Evolutionary conservation across 1,140 invertebrate genomes (phyloP), one percentile per base, ranked within the genome.

Genomic region (Scaptomyza graminum): DNA sequence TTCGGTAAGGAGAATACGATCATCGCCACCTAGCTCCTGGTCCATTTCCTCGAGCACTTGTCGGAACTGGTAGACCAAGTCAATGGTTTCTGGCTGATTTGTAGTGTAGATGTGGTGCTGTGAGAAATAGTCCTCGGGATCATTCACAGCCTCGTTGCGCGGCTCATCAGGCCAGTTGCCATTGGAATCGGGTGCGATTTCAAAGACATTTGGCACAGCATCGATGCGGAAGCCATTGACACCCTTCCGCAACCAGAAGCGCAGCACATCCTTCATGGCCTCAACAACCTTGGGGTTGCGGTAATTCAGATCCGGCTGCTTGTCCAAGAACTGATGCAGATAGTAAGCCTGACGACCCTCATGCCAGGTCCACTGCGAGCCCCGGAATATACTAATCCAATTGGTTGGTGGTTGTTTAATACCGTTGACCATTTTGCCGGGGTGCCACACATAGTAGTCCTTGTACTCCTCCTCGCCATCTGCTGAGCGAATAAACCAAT

Each of bases 251-350:
- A 97, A 78, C 96, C 96, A 97, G 91, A 95, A 97, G 22, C 92
- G 92, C 3, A 96, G 91, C 4, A 96, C 93, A 3, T 95, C 92
- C 95, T 89, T 89, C 92, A 97, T 94, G 79, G 94, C 95, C 72
- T 94, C 84, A 1, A 93, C 91, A 1, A 97, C 94, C 31, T 81
- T 78, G 9, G 92, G 90, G 83, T 95, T 94, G 39, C 94, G 92
- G 78, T 95, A 95, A 91, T 97, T 97, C 2, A 97, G 92, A 84
- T 97, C 96, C 1, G 96, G 96, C 87, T 96, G 95, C 41, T 94
- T 93, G 61, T 91, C 91, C 0, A 93, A 92, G 85, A 96, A 96
- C 77, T 96, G 94, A 88, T 96, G 96, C 7, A 95, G 92, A 83
- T 97, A 97, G 81, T 94, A 97, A 83, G 96, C 94, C 49, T 94